Evolutionary conservation across 2,888 invertebrate species (phyloP).

Genomic region (Cheilosia impressa): DNA sequence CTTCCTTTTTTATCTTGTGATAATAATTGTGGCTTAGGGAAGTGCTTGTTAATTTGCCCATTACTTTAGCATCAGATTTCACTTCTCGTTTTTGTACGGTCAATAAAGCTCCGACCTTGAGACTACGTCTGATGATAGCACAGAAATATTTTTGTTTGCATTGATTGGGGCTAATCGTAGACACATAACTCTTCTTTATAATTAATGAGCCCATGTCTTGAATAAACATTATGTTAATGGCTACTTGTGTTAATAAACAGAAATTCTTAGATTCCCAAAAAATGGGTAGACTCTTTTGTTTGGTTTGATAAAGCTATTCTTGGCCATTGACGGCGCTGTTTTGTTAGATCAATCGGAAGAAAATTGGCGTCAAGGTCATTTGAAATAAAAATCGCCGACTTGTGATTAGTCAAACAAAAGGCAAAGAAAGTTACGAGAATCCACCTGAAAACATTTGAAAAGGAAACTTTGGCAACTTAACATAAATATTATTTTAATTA

Average conservation of each 20-base stretch:
- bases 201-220: slow-evolving; percentile 17
- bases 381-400: too few species aligned
- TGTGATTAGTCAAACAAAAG: too few species aligned
- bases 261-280: neutral
- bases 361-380: slow-evolving; percentile 6
- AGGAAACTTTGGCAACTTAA: too few species aligned
- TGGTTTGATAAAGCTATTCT: neutral
- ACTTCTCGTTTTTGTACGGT: too few species aligned
- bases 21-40: slow-evolving; percentile 1
- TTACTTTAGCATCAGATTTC: neutral
- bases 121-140: neutral
- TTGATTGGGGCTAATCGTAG: slow-evolving; percentile 23
- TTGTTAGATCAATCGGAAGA: neutral
- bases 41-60: slow-evolving; percentile 11
- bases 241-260: neutral
- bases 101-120: slow-evolving; percentile 7
- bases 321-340: too few species aligned
- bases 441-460: too few species aligned
- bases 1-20: neutral
- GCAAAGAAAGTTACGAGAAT: neutral
- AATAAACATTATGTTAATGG: slow-evolving; percentile 21
- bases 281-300: slow-evolving; percentile 2
- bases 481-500: too few species aligned
- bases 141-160: slow-evolving; percentile 14
- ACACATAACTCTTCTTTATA: slow-evolving; percentile 30